These are phyloP conservation scores for Hyperopisus bebe DNA, from an alignment of 2,113 vertebrate species.

Conservation along the genomic window DNA sequence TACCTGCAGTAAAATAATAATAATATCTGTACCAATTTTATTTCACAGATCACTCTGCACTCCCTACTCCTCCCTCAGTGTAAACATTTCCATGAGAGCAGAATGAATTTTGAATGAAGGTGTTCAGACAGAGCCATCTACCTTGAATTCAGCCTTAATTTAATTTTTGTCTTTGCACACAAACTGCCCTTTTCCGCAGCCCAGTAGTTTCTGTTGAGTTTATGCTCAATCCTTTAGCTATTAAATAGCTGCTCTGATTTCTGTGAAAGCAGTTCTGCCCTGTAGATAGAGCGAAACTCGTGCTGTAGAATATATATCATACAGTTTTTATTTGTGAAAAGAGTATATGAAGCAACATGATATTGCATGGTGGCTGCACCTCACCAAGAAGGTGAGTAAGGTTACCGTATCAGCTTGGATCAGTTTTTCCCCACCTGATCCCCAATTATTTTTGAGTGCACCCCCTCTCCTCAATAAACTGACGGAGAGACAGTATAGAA, in stretches of 20 bases:
- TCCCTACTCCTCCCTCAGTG: background rate
- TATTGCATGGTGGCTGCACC: background rate
- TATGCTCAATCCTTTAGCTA: background rate
- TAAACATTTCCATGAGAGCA: background rate
- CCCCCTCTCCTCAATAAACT: background rate
- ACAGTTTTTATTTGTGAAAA: background rate
- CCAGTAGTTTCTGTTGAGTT: background rate
- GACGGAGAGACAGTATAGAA: background rate
- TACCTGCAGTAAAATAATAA: conserved; percentile 11
- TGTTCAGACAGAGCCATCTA: background rate
- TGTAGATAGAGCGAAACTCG: background rate
- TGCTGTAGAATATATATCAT: background rate
- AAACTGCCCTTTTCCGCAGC: background rate
- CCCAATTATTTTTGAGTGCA: background rate
- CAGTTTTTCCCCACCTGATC: background rate
- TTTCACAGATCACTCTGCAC: background rate
- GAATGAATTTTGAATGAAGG: background rate
- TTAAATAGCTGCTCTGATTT: background rate
- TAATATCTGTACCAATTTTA: background rate
- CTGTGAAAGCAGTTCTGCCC: background rate
- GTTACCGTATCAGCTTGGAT: background rate
- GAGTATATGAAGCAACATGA: background rate
- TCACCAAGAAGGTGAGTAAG: background rate
- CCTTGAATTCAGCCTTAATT: background rate
- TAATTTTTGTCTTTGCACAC: background rate